Evolutionary conservation across 1,140 invertebrate genomes (phyloP).

Genomic region (Matsumurasca onukii): DNA sequence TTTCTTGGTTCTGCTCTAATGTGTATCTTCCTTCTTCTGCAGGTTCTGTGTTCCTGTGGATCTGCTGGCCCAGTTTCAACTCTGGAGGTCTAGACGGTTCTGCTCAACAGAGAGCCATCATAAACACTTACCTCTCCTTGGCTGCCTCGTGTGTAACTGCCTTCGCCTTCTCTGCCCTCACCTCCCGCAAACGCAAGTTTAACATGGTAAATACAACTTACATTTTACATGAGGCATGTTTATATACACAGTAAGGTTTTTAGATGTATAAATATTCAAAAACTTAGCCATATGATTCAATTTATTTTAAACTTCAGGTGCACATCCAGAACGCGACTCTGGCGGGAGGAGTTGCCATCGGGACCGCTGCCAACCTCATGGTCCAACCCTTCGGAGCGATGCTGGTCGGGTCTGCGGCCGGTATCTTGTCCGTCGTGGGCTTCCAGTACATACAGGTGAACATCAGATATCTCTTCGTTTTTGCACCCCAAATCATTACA

Average conservation of each 20-base stretch:
- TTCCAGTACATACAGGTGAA: constrained; percentile 83
- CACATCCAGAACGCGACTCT: constrained; percentile 89
- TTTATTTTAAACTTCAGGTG: too few species aligned
- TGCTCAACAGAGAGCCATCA: constrained; percentile 80
- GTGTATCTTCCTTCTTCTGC: too few species aligned
- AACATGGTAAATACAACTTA: constrained; percentile 63
- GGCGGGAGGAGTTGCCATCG: constrained; percentile 73
- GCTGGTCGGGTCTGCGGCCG: constrained; percentile 77
- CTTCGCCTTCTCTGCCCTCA: constrained; percentile 78
- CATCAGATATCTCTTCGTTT: too few species aligned
- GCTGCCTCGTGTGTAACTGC: constrained; percentile 78
- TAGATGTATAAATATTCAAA: too few species aligned
- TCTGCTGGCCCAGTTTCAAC: constrained; percentile 97
- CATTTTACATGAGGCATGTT: too few species aligned
- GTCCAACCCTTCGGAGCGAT: constrained; percentile 85
- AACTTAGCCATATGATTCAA: too few species aligned
- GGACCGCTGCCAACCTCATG: constrained; percentile 70
- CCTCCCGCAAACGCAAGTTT: constrained; percentile 78
- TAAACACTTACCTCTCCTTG: constrained; percentile 91
- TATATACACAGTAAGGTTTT: too few species aligned
- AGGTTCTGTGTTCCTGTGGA: constrained; percentile 93
- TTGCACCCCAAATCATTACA: too few species aligned
- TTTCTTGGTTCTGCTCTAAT: too few species aligned
- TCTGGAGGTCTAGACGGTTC: constrained; percentile 70
- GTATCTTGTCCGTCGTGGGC: constrained; percentile 79